Evolutionary conservation across 2,888 invertebrate species (phyloP).

Genomic region (Microctonus hyperodae): DNA sequence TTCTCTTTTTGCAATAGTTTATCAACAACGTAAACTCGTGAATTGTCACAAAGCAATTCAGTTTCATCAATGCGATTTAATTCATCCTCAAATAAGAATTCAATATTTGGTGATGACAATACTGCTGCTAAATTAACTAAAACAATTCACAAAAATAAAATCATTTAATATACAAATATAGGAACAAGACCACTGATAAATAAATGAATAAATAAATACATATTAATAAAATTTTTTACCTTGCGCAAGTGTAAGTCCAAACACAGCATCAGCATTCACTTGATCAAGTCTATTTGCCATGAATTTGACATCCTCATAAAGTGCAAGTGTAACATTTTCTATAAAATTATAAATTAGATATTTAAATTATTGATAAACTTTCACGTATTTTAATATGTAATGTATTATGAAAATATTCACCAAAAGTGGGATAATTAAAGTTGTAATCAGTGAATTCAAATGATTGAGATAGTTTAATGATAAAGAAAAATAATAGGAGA

Average conservation of each 20-base stretch:
- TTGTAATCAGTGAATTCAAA: neutral
- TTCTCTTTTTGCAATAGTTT: conserved; percentile 21
- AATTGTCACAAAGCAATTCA: conserved; percentile 30
- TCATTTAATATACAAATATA: neutral
- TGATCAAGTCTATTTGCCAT: conserved; percentile 51
- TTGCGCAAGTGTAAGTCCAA: conserved; percentile 58
- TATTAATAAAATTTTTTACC: conserved; percentile 48
- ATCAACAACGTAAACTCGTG: conserved; percentile 32
- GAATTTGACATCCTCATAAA: conserved; percentile 52
- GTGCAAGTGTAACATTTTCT: conserved; percentile 26
- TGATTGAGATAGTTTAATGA: neutral
- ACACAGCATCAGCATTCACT: conserved; percentile 59
- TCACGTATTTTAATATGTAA: neutral
- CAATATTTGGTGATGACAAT: conserved; percentile 38
- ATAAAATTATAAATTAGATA: neutral
- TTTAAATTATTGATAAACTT: neutral
- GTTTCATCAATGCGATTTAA: conserved; percentile 31
- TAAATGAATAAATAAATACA: neutral
- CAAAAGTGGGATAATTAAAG: neutral
- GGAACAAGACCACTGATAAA: neutral
- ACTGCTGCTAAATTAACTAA: conserved; percentile 43
- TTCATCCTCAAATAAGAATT: conserved; percentile 32
- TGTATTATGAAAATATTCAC: neutral
- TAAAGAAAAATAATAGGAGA: neutral
- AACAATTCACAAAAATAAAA: neutral